A percentile compares a stretch with the other conserved stretches of the same genome.
These are phyloP conservation scores for Drosophila paranaensis DNA, from an alignment of 2,888 invertebrate species.

Conservation along the genomic window DNA sequence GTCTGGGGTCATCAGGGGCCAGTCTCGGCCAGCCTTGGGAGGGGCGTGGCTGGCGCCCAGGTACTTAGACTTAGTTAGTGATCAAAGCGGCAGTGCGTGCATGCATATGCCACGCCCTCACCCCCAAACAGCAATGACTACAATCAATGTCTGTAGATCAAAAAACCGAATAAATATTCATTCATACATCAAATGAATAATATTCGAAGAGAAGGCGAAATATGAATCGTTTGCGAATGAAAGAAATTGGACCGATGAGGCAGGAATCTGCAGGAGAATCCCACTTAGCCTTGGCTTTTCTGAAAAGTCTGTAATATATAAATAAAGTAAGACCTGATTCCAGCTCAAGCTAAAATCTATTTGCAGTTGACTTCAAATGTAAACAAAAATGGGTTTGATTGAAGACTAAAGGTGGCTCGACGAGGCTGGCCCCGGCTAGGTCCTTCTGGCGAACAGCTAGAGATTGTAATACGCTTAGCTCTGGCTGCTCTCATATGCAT, in stretches of 20 bases:
- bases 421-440: background rate
- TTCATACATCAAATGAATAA: background rate
- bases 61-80: constrained; percentile 54
- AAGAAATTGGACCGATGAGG: too few relatives aligned
- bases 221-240: too few relatives aligned
- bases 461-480: constrained; percentile 16
- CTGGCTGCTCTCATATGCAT: constrained; percentile 54
- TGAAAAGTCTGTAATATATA: too few relatives aligned
- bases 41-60: constrained; percentile 42
- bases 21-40: background rate
- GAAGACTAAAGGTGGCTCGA: background rate
- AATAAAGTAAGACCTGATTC: background rate
- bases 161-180: background rate
- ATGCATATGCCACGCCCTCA: background rate
- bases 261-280: too few relatives aligned
- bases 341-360: background rate
- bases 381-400: background rate
- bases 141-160: constrained; percentile 4
- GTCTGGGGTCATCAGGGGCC: constrained; percentile 53
- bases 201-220: background rate
- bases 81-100: constrained; percentile 41
- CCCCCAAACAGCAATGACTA: background rate
- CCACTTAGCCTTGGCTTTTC: too few relatives aligned
- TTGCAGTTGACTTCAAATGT: background rate
- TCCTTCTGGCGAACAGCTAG: constrained; percentile 6